A percentile compares a stretch with the other conserved stretches of the same genome.
These are phyloP conservation scores for Cyphomyrus discorhynchus DNA, from an alignment of 2,113 vertebrate species.

Conservation along the genomic window DNA sequence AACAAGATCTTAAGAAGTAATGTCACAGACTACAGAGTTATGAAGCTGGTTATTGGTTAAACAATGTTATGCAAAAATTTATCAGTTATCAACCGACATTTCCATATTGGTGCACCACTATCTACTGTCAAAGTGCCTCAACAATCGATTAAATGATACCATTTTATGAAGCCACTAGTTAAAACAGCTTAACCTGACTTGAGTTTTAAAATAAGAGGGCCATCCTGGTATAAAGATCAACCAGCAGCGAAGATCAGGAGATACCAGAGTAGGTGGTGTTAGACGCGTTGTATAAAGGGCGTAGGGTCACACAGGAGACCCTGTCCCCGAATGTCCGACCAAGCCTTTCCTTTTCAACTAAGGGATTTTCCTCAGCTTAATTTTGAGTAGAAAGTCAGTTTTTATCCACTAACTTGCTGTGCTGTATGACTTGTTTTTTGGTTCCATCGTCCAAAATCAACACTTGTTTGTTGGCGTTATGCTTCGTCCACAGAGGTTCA, in stretches of 20 bases:
- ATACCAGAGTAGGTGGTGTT: not conserved
- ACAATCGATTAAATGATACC: not conserved
- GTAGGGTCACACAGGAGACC: not conserved
- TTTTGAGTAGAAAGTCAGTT: not conserved
- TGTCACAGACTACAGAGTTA: not conserved
- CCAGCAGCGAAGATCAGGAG: not conserved
- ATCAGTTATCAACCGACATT: not conserved
- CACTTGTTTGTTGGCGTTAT: not conserved
- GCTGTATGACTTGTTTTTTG: not conserved
- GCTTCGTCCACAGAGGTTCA: conserved; percentile 82
- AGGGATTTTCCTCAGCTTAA: not conserved
- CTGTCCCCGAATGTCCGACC: not conserved
- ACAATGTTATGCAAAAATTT: not conserved
- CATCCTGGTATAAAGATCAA: not conserved
- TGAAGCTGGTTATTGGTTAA: not conserved
- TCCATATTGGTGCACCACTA: not conserved
- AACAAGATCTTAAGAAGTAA: not conserved
- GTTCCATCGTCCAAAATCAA: not conserved
- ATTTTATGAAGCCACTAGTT: not conserved
- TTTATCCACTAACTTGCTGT: not conserved
- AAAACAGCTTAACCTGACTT: not conserved
- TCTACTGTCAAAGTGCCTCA: not conserved
- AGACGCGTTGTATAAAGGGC: not conserved
- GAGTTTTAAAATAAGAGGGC: not conserved
- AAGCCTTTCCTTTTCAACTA: not conserved